phyloP scores from a whole-genome alignment of 2,113 vertebrate species.

The Papio anubis region DNA sequence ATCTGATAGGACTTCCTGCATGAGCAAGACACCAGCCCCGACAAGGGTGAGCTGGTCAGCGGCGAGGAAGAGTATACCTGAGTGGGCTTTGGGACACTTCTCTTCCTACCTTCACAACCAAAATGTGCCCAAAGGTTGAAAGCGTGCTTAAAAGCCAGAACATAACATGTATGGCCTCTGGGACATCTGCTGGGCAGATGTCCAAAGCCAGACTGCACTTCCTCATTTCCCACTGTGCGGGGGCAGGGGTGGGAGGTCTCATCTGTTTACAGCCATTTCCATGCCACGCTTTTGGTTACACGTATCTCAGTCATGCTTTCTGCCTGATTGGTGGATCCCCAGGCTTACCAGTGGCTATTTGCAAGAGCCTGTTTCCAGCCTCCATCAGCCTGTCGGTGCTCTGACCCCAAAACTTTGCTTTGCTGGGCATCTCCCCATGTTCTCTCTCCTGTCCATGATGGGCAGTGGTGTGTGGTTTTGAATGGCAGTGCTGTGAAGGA shows the following conservation, averaged over 20 bases:
- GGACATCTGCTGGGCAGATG: constrained; percentile 78
- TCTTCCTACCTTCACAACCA: constrained; percentile 61
- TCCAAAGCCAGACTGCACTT: constrained; percentile 68
- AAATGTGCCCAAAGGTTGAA: constrained; percentile 52
- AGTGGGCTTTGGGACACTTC: neutral
- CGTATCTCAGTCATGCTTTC: neutral
- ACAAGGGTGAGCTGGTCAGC: constrained; percentile 92
- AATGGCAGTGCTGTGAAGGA: neutral
- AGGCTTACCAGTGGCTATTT: fast-evolving
- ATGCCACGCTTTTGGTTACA: fast-evolving
- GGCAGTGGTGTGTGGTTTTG: neutral
- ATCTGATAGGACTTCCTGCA: constrained; percentile 95
- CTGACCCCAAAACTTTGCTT: neutral
- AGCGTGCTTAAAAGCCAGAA: neutral
- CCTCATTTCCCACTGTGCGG: constrained; percentile 5
- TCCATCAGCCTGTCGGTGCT: neutral
- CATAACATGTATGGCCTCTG: constrained; percentile 53
- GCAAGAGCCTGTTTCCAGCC: neutral
- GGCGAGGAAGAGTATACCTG: constrained; percentile 96
- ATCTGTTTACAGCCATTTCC: neutral
- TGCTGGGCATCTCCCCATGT: fast-evolving
- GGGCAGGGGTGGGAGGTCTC: neutral
- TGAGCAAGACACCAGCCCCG: constrained; percentile 90
- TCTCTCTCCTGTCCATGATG: fast-evolving
- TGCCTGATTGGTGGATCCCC: too few species aligned